Evolutionary conservation across 2,113 vertebrate species (phyloP), one percentile per base, ranked within the genome.

Genomic region (Prinia subflava): DNA sequence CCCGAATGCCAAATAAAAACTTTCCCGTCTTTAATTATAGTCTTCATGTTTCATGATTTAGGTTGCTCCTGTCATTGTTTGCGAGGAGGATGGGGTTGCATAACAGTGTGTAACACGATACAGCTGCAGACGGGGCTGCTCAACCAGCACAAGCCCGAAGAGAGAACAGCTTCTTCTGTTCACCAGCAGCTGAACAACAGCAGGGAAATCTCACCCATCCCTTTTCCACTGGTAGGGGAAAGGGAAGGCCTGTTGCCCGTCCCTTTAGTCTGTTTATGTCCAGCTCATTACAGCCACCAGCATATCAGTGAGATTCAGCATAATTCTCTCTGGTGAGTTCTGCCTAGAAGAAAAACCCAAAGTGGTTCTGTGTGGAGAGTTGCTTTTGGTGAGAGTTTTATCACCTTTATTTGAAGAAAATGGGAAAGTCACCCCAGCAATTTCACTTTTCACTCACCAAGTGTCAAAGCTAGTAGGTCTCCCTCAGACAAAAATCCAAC

Each of bases 151-250:
- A 52, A 90, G 77, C 63, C 82, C 74, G 69, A 93, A 92, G 35
- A 87, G 79, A 96, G 93, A 96, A 91, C 70, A 94, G 82, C 87
- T 94, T 90, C 93, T 83, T 90, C 64, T 83, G 78, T 82, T 87
- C 67, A 62, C 65, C 62, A 78, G 59, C 91, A 94, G 96, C 96
- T 91, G 89, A 94, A 69, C 47, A 76, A 70, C 95, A 95, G 95
- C 94, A 93, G 91, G 89, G 84, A 91, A 79, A 52, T 60, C 49
- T 92, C 96, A 87, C 62, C 67, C 64, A 86, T 71, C 47, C 30
- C 80, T 85, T 59, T 86, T 63, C 63, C 84, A 57, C 28, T 63
- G 80, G 80, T 24, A 84, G 22, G n/a, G 79, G 75, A 59, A 57
- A 68, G 55, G 83, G 78, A 84, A 91, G 77, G 68, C 39, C n/a